Evolutionary conservation across 2,888 invertebrate species (phyloP), one percentile per base, ranked within the genome.

Genomic region (Epirrhoe tristata): DNA sequence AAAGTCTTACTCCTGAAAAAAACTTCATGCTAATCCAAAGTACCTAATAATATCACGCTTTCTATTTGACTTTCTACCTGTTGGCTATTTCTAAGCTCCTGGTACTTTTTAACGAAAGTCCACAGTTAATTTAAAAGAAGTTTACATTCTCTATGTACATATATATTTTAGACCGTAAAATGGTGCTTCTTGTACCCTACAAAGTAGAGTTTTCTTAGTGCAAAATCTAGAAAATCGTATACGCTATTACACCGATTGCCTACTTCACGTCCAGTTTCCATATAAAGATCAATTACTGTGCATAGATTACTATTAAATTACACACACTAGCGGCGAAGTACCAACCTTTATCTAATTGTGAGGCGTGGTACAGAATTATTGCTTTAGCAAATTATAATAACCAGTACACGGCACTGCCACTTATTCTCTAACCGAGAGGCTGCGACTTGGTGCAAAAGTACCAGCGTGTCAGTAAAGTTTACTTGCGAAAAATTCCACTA

Each of bases 241-340:
- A 63, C 65, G 7, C 55, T 48, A 58, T 63, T 61, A 64, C 56
- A 65, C 55, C 63, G 48, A 60, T 64, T 50, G 65, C 57, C 24
- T 57, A 65, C 58, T 63, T 70, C 63, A 61, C 64, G 63, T 57
- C 57, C 17, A 76, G 79, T 83, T 84, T 77, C 83, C 84, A 78
- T 84, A 77, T 81, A 80, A 60, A 77, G 81, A 75, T 71, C 63
- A 69, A 77, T 78, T 76, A 76, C 75, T 79, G 70, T 75, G 74
- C 65, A 57, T 70, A 66, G 58, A 66, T 59, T 65, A 68, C 58
- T 64, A 64, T 64, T 51, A 64, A 63, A 51, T 70, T 67, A 59
- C 53, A 63, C 58, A 69, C 50, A 59, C 64, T 68, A 59, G 17
- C 57, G 78, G 79, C 79, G 82, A 83, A 84, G 84, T 84, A 83